Base-by-base conservation (phyloP, 2,888 invertebrate species). In the Scrobipalpa atriplicella region DNA sequence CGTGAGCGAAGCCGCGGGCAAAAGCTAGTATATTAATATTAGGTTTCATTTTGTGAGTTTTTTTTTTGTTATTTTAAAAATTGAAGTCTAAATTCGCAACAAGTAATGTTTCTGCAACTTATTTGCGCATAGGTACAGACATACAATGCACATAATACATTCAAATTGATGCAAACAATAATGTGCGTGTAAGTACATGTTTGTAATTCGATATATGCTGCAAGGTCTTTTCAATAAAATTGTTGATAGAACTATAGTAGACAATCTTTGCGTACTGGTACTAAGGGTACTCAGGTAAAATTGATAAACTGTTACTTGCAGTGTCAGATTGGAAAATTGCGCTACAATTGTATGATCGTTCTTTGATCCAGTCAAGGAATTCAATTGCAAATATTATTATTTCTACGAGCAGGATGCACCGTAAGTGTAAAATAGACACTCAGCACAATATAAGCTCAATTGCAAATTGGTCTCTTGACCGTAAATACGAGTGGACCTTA, bases 91-190 rank as follows among this genome's bases (percentile, higher is more conserved):
- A n/a, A n/a, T n/a, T n/a, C n/a, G n/a, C n/a, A n/a, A n/a, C n/a
- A n/a, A n/a, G n/a, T n/a, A n/a, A n/a, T 11, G 9, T 41, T 13
- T 41, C 13, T 13, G 41, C 51, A 63, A 67, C 60, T 64, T 47
- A 64, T 67, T 67, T 63, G 64, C 60, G 63, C 67, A 60, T 58
- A n/a, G n/a, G n/a, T n/a, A 43, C 47, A 52, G 51, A 16, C 38
- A 29, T 60, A 51, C 52, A 67, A 39, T 64, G 67, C 38, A 36
- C 16, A 51, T 75, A 79, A 81, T 77, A 68, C 75, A 82, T 81
- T 80, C 76, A 79, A 80, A 80, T 79, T 70, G 73, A 74, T 72
- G 73, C 71, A 71, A 73, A 73, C 70, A 3, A 29, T 29, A 29
- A 29, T 29, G 29, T 29, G 5, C 29, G 29, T 29, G 29, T 29